These are phyloP conservation scores for Brachionus sp. DNA, from an alignment of 1,140 invertebrate genomes.

Conservation along the genomic window DNA sequence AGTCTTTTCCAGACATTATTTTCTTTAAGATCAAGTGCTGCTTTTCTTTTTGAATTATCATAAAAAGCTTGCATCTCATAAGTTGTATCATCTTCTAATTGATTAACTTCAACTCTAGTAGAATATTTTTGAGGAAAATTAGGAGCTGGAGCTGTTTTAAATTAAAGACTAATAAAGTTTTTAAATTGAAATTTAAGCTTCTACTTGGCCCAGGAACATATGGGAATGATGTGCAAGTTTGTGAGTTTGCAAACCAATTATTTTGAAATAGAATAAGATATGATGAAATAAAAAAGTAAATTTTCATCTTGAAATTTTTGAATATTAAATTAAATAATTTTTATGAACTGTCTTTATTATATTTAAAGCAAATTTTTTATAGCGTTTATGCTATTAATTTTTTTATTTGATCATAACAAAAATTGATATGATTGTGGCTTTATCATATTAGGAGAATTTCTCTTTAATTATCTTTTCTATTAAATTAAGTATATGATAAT, in stretches of 20 bases:
- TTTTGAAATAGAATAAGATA: not conserved
- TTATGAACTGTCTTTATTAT: not conserved
- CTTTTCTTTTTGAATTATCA: conserved; percentile 20
- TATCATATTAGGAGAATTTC: not conserved
- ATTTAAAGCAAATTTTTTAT: not conserved
- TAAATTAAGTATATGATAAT: not conserved
- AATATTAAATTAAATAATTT: not conserved
- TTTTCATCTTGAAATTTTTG: not conserved
- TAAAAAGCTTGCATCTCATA: conserved; percentile 7
- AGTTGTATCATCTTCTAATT: conserved; percentile 14
- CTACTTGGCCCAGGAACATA: not conserved
- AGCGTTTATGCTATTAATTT: not conserved
- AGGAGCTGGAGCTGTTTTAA: not conserved
- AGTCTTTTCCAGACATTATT: not conserved
- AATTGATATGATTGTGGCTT: not conserved
- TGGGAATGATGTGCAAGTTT: not conserved
- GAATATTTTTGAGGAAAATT: conserved; percentile 28
- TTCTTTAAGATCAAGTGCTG: not conserved
- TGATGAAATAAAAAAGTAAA: not conserved
- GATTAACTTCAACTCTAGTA: conserved; percentile 23
- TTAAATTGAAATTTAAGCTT: not conserved
- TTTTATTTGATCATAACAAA: not conserved
- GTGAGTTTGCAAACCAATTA: not conserved
- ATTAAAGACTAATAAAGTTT: not conserved
- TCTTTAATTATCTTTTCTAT: not conserved